A percentile compares a stretch with the other conserved stretches of the same genome.
Conservation (phyloP, 2,888 invertebrate genomes). For the Lacanobia wlatinum region DNA sequence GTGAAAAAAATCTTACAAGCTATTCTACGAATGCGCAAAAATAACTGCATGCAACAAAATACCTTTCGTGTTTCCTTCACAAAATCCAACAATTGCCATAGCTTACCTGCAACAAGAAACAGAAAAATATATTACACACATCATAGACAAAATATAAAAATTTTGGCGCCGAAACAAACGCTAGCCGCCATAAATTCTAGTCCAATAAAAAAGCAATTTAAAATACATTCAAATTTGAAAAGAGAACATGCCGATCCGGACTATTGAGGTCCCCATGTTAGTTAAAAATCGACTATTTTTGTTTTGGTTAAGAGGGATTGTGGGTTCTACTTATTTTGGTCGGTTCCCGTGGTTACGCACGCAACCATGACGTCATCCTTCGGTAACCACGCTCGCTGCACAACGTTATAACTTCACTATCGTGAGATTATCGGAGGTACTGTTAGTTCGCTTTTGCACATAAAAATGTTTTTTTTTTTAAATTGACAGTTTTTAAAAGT, state of each 20-base stretch:
- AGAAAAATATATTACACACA: conserved; percentile 68
- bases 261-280: conserved; percentile 63
- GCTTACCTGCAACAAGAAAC: conserved; percentile 67
- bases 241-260: conserved; percentile 76
- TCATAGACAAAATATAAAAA: conserved; percentile 75
- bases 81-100: conserved; percentile 51
- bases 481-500: conserved; percentile 52
- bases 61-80: conserved; percentile 54
- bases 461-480: conserved; percentile 62
- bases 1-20: conserved; percentile 27
- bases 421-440: conserved; percentile 79
- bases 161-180: conserved; percentile 84
- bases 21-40: conserved; percentile 30
- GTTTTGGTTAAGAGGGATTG: conserved; percentile 65
- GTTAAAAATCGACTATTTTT: conserved; percentile 63
- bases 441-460: conserved; percentile 70
- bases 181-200: conserved; percentile 85
- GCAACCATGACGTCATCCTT: conserved; percentile 88
- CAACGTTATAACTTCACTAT: conserved; percentile 73
- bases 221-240: conserved; percentile 87
- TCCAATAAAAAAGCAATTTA: conserved; percentile 90
- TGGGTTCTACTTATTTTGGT: conserved; percentile 68
- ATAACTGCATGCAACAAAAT: conserved; percentile 62
- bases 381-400: conserved; percentile 86
- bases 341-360: conserved; percentile 72